Evolutionary conservation across 2,797 vertebrate species (phyloP), one percentile per base, ranked within the genome.

Genomic region (Odontamblyopus rebecca): DNA sequence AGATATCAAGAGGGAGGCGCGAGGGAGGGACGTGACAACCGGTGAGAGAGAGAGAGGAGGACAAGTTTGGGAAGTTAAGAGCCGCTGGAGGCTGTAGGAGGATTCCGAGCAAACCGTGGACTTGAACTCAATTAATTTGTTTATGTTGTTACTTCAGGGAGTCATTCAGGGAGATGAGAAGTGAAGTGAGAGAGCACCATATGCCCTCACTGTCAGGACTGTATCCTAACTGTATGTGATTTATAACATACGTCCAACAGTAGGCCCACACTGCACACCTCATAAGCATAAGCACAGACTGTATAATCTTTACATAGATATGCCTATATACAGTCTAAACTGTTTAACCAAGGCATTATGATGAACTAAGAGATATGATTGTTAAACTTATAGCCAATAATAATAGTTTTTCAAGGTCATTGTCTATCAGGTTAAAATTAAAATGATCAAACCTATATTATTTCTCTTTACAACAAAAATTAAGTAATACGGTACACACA

Each of bases 91-190:
- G 72, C 73, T 78, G 83, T 61, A 82, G 75, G 77, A 71, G 70
- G 74, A 86, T 85, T 90, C 86, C 84, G 61, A 68, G 50, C 80
- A 53, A 84, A 82, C 70, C 64, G 6, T 73, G 71, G 75, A 75
- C 84, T 83, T 85, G 85, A 85, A 86, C 73, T 81, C 69, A 85
- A 70, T 72, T 61, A 61, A 78, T 35, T 61, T 88, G 84, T 90
- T 89, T 89, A 83, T 79, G 73, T 84, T 83, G 78, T 76, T 32
- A 32, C 86, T 79, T 77, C 65, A 65, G 82, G 76, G 82, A 84
- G 71, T 35, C 13, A 18, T 85, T 82, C 67, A 75, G 53, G 12
- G 13, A 48, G 13, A 48, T 48, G 70, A 51, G 60, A 56, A 68
- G 62, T 68, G 77, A 73, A 38, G 67, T 26, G 61, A 63, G 11